These are phyloP conservation scores for Callipepla californica DNA, from an alignment of 2,113 vertebrate genomes.

Conservation along the genomic window DNA sequence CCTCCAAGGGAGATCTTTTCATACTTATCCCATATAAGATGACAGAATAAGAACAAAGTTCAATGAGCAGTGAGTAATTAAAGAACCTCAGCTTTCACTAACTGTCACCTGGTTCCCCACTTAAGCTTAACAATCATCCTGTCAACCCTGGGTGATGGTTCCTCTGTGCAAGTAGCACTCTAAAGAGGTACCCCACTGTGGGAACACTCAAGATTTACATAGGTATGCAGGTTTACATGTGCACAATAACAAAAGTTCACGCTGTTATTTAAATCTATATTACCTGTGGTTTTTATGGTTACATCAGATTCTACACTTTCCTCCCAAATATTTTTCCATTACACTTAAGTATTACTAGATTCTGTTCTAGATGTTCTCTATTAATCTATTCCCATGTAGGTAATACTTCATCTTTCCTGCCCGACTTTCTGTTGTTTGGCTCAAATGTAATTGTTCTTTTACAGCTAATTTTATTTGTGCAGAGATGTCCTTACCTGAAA, in stretches of 20 bases:
- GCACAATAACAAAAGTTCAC: not conserved
- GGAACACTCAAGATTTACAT: not conserved
- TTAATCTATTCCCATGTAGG: not conserved
- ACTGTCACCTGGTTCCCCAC: not conserved
- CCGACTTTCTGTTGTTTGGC: not conserved
- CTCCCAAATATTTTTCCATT: not conserved
- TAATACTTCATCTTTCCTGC: not conserved
- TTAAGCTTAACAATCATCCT: not conserved
- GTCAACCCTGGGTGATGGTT: not conserved
- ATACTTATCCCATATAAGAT: not conserved
- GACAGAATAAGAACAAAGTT: conserved; percentile 32
- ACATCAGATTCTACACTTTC: not conserved
- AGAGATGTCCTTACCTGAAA: not conserved
- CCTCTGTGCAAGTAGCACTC: not conserved
- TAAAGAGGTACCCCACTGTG: not conserved
- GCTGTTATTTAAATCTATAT: not conserved
- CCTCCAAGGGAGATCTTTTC: not conserved
- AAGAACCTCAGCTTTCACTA: not conserved
- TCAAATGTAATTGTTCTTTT: not conserved
- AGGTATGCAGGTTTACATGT: not conserved
- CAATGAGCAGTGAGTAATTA: not conserved
- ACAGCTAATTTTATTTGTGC: not conserved
- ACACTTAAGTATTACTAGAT: not conserved
- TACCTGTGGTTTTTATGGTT: not conserved
- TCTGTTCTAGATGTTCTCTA: not conserved